A percentile compares a stretch with the other conserved stretches of the same genome.
These are phyloP conservation scores for Cylas formicarius DNA, from an alignment of 1,140 invertebrate genomes.

Conservation along the genomic window DNA sequence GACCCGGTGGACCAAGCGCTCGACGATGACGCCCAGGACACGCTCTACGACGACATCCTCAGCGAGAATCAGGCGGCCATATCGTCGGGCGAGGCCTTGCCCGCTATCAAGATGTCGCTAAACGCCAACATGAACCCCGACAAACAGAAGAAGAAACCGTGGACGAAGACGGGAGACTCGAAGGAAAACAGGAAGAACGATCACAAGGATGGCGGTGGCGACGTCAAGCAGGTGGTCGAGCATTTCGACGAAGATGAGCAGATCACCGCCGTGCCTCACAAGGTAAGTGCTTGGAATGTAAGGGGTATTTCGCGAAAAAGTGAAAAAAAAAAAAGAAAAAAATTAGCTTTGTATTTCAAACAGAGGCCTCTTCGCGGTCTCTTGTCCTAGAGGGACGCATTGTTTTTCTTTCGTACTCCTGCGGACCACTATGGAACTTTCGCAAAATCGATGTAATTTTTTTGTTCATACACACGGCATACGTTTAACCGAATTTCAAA, in stretches of 20 bases:
- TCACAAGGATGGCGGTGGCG: constrained; percentile 5
- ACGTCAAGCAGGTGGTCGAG: constrained; percentile 13
- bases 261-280: constrained; percentile 34
- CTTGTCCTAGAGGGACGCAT: too few relatives aligned
- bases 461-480: too few relatives aligned
- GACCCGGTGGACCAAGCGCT: constrained; percentile 33
- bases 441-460: too few relatives aligned
- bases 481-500: too few relatives aligned
- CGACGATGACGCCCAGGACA: constrained; percentile 31
- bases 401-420: too few relatives aligned
- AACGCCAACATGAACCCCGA: constrained; percentile 18
- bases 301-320: too few relatives aligned
- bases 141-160: constrained; percentile 6
- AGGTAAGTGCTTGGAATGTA: too few relatives aligned
- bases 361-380: too few relatives aligned
- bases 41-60: constrained; percentile 56
- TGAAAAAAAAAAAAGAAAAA: too few relatives aligned
- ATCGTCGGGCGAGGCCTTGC: constrained; percentile 14
- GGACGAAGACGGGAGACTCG: constrained; percentile 7
- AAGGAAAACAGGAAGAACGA: constrained; percentile 8
- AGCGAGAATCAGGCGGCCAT: constrained; percentile 38
- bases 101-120: constrained; percentile 16
- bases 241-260: constrained; percentile 24
- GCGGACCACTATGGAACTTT: too few relatives aligned
- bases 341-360: too few relatives aligned